Evolutionary conservation across 2,888 invertebrate species (phyloP), one percentile per base, ranked within the genome.

Genomic region (Lottia gigantea): DNA sequence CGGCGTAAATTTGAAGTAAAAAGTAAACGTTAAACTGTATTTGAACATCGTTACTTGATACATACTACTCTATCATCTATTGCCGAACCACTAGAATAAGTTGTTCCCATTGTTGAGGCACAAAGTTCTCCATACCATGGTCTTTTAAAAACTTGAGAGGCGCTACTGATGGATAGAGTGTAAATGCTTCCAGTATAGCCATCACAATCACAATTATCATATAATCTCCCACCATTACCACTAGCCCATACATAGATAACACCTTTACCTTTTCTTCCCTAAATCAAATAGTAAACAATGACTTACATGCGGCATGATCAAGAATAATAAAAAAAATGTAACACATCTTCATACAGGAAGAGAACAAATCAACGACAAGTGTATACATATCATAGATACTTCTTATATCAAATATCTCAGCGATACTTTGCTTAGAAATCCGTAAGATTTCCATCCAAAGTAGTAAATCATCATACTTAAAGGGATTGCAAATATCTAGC

Each of bases 91-190:
- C 95, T 95, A 67, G 95, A 95, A 89, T 95, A 96, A 0, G 97
- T 94, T 0, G 95, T 93, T 0, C 95, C 95, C 80, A 97, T 90
- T 0, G 95, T 95, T 0, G 95, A 94, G 0, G 96, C 92, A 86
- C 97, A 97, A 71, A 92, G 92, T 88, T 97, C 97, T 2, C 95
- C 95, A 86, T 97, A 97, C 94, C 95, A 96, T 15, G 96, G 95
- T 84, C 94, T 93, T 31, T 77, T 75, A 68, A 78, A 78, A 47
- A 76, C 92, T 88, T 95, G 94, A 2, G 95, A 94, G 6, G 94
- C 95, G 83, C 95, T 95, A 67, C 95, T 95, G 66, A 97, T 93
- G 0, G 95, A 93, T 76, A 97, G 91, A 0, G 97, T 96, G 89
- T 94, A 95, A 75, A 95, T 93, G 85, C 93, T 95, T 40, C 94